Evolutionary conservation across 2,888 invertebrate genomes (phyloP).

Genomic region (Pardosa pseudoannulata): DNA sequence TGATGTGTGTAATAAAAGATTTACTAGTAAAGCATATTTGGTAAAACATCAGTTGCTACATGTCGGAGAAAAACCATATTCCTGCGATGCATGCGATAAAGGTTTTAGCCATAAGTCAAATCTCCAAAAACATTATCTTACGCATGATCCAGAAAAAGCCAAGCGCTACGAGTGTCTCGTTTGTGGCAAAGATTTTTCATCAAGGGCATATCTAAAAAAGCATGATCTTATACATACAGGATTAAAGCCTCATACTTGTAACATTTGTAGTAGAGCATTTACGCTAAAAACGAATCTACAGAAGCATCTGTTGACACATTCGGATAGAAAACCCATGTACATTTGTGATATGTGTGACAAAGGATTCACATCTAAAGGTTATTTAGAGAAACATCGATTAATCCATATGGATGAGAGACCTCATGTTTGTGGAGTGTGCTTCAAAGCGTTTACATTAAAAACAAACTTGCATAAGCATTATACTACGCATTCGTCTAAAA

Average conservation of each 20-base stretch:
- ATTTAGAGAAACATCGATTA: conserved; percentile 55
- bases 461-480: conserved; percentile 65
- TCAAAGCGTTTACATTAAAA: conserved; percentile 62
- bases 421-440: conserved; percentile 63
- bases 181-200: conserved; percentile 61
- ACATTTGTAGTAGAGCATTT: conserved; percentile 57
- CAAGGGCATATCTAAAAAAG: conserved; percentile 58
- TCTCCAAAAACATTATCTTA: conserved; percentile 59
- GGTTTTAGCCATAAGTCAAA: conserved; percentile 63
- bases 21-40: conserved; percentile 59
- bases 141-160: conserved; percentile 58
- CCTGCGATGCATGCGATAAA: conserved; percentile 64
- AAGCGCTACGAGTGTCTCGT: conserved; percentile 39
- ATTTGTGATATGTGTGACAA: conserved; percentile 61
- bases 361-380: conserved; percentile 54
- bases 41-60: conserved; percentile 45
- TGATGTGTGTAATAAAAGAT: conserved; percentile 42
- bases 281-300: conserved; percentile 61
- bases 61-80: conserved; percentile 57
- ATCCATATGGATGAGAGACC: conserved; percentile 64
- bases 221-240: conserved; percentile 60
- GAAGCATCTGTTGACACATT: conserved; percentile 55
- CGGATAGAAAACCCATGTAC: conserved; percentile 33
- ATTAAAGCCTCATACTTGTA: conserved; percentile 49
- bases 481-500: conserved; percentile 32